Conservation (phyloP, 2,113 vertebrate genomes). For the Clarias gariepinus region DNA sequence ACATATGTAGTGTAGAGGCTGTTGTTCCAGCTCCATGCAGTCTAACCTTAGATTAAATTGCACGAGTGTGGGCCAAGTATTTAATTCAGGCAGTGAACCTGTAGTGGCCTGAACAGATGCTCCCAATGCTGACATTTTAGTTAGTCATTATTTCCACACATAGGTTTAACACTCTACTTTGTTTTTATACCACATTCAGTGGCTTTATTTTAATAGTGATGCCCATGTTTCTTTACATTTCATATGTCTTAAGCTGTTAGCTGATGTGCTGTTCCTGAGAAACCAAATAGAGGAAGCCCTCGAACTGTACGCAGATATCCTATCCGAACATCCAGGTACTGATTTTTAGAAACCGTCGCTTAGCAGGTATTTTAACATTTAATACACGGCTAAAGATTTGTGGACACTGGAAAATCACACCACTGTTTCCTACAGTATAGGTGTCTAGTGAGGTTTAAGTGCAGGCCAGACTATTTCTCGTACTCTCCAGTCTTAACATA, state of each 20-base stretch:
- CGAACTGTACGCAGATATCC: conserved; percentile 59
- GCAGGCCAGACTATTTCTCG: no score
- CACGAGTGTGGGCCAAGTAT: not conserved
- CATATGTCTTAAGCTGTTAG: conserved; percentile 63
- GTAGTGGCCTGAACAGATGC: not conserved
- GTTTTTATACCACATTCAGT: not conserved
- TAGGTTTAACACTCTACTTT: not conserved
- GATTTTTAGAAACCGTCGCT: not conserved
- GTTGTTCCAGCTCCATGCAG: not conserved
- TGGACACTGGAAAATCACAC: not conserved
- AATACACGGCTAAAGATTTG: not conserved
- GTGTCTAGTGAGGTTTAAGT: no score
- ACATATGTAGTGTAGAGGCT: not conserved
- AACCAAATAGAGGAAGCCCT: conserved; percentile 66
- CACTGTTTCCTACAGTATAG: no score
- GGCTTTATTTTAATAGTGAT: not conserved
- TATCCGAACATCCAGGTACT: conserved; percentile 64
- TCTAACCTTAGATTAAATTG: not conserved
- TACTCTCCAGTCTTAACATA: no score
- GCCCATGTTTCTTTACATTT: not conserved
- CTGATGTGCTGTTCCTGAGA: conserved; percentile 69
- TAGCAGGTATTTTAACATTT: not conserved
- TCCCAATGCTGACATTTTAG: not conserved
- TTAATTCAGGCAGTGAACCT: not conserved
- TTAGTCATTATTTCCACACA: no score